Evolutionary conservation across 1,140 invertebrate genomes (phyloP).

Genomic region (Cotesia glomerata): DNA sequence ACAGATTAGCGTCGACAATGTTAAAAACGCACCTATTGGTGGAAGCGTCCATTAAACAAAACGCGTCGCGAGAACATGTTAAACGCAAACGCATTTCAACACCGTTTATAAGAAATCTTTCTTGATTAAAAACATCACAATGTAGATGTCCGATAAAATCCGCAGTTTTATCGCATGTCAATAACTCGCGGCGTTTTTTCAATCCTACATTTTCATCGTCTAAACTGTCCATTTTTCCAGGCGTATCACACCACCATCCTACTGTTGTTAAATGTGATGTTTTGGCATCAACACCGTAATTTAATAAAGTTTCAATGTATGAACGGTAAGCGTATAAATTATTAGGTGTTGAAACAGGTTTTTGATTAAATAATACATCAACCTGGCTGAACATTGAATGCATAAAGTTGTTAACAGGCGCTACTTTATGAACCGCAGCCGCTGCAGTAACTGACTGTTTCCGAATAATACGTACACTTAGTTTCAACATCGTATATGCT

Average conservation of each 20-base stretch:
- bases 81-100: slow-evolving; percentile 51
- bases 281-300: too few relatives aligned
- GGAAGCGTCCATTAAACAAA: slow-evolving; percentile 46
- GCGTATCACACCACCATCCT: too few relatives aligned
- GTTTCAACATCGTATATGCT: slow-evolving; percentile 48
- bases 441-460: too few relatives aligned
- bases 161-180: neutral
- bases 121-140: slow-evolving; percentile 49
- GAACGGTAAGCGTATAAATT: slow-evolving; percentile 53
- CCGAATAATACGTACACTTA: slow-evolving; percentile 38
- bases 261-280: too few relatives aligned
- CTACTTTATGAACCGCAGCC: neutral
- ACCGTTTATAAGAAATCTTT: slow-evolving; percentile 54
- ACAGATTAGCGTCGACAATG: slow-evolving; percentile 21
- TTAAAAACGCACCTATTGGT: neutral
- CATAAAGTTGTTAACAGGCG: slow-evolving; percentile 49
- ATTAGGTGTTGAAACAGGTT: slow-evolving; percentile 49
- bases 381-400: slow-evolving; percentile 54
- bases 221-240: slow-evolving; percentile 42
- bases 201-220: slow-evolving; percentile 18
- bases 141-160: slow-evolving; percentile 26
- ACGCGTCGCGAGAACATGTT: slow-evolving; percentile 47
- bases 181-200: neutral
- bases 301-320: too few relatives aligned
- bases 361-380: slow-evolving; percentile 54